Evolutionary conservation across 1,140 invertebrate genomes (phyloP), one percentile per base, ranked within the genome.

Genomic region (Mizuhopecten yessoensis): DNA sequence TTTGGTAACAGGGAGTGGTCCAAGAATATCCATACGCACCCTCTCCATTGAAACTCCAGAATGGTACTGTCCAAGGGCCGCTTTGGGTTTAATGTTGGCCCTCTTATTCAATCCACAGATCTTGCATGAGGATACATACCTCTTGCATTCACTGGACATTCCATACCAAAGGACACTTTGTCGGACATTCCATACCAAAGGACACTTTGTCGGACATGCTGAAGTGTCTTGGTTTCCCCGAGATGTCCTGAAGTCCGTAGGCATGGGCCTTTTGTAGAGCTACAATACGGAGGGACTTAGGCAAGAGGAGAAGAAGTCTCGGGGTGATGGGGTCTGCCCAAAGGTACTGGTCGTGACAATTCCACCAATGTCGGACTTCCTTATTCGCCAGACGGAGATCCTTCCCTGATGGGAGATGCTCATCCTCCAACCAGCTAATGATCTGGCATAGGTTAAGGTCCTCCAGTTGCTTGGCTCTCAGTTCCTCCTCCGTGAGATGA

Each of bases 211-310:
- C n/a, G n/a, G n/a, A n/a, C n/a, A n/a, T n/a, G n/a, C n/a, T n/a
- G n/a, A n/a, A n/a, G n/a, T n/a, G n/a, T n/a, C n/a, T n/a, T n/a
- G n/a, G n/a, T n/a, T n/a, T n/a, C n/a, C n/a, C n/a, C n/a, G n/a
- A 90, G 17, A 42, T 91, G 91, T 2, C 91, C 45, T 10, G 88
- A 86, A 33, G 23, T 34, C 33, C 36, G 57, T 0, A n/a, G 10
- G 39, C 88, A 86, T 89, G 91, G 23, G 33, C 87, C 17, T 39
- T 20, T 13, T 36, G 10, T 0, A 91, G 86, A 15, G 89, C 57
- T 23, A 23, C 10, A n/a, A n/a, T 1, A 29, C 88, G n/a, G n/a
- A n/a, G n/a, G n/a, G n/a, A n/a, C n/a, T n/a, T n/a, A n/a, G n/a
- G n/a, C n/a, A n/a, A n/a, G 39, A 91, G 29, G 49, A 57, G 57